phyloP scores from a whole-genome alignment of 2,797 vertebrate genomes.

The Adrianichthys oophorus region DNA sequence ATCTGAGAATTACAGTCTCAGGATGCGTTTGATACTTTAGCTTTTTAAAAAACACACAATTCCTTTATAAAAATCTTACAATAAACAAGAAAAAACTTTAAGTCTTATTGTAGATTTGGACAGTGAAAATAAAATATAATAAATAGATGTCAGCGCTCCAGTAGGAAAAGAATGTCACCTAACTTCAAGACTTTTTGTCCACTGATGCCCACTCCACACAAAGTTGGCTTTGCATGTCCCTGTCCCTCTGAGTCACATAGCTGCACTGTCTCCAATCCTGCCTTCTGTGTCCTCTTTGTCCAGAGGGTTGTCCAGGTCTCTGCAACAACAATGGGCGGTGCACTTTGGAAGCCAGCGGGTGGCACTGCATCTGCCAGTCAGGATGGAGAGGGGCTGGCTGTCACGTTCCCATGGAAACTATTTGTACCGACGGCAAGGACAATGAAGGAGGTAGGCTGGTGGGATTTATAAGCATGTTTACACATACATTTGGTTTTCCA shows the following conservation, averaged over 20 bases:
- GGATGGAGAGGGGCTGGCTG: constrained; percentile 97
- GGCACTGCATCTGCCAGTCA: constrained; percentile 97
- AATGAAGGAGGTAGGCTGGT: constrained; percentile 91
- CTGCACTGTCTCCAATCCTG: constrained; percentile 27
- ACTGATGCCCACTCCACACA: constrained; percentile 32
- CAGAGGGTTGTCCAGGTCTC: constrained; percentile 96
- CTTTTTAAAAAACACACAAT: no score
- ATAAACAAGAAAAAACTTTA: no score
- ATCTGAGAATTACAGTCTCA: constrained; percentile 4
- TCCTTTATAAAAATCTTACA: no score
- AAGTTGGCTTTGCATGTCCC: constrained; percentile 11
- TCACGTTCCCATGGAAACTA: constrained; percentile 97
- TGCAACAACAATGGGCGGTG: constrained; percentile 99
- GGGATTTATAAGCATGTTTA: background rate
- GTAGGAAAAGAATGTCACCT: constrained; percentile 26
- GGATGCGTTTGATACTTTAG: constrained; percentile 19
- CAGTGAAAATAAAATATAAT: background rate
- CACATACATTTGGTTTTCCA: no score
- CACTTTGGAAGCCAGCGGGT: constrained; percentile 94
- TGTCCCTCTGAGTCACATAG: background rate
- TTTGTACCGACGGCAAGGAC: constrained; percentile 95
- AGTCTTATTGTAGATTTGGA: no score
- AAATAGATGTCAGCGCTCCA: constrained; percentile 27
- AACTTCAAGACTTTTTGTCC: constrained; percentile 41
- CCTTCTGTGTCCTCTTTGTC: constrained; percentile 33